Evolutionary conservation across 2,888 invertebrate genomes (phyloP).

Genomic region (Nomada hirtipes): DNA sequence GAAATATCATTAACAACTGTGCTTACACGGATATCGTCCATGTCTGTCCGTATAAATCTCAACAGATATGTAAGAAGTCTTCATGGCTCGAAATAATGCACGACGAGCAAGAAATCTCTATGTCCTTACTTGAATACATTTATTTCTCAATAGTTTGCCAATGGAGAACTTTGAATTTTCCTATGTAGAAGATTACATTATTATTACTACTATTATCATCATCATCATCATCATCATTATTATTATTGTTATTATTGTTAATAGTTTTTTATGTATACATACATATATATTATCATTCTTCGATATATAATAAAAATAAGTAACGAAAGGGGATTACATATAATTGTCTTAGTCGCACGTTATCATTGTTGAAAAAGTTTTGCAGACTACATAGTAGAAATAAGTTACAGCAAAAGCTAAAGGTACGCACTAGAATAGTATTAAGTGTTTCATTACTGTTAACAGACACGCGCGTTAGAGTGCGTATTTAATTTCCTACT

Average conservation of each 20-base stretch:
- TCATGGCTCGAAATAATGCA: conserved; percentile 59
- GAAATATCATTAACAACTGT: not conserved
- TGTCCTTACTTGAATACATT: conserved; percentile 16
- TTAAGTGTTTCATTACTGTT: not conserved
- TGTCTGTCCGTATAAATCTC: conserved; percentile 26
- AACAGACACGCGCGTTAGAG: conserved; percentile 8
- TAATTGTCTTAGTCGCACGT: too few species aligned
- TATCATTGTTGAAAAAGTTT: too few species aligned
- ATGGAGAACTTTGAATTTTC: conserved; percentile 37
- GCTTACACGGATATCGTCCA: conserved; percentile 57
- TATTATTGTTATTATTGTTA: too few species aligned
- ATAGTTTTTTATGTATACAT: too few species aligned
- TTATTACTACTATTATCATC: not conserved
- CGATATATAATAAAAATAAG: not conserved
- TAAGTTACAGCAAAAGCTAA: not conserved
- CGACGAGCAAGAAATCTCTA: not conserved
- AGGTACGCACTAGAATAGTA: not conserved
- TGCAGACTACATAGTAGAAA: too few species aligned
- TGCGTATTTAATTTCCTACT: conserved; percentile 22
- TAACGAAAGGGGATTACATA: too few species aligned
- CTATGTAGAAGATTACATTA: conserved; percentile 28
- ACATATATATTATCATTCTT: not conserved
- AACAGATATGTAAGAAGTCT: conserved; percentile 30
- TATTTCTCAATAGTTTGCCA: conserved; percentile 37
- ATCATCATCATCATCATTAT: too few species aligned